These are phyloP conservation scores for Tauraco hartlaubi DNA, from an alignment of 2,797 vertebrate genomes.

Conservation along the genomic window DNA sequence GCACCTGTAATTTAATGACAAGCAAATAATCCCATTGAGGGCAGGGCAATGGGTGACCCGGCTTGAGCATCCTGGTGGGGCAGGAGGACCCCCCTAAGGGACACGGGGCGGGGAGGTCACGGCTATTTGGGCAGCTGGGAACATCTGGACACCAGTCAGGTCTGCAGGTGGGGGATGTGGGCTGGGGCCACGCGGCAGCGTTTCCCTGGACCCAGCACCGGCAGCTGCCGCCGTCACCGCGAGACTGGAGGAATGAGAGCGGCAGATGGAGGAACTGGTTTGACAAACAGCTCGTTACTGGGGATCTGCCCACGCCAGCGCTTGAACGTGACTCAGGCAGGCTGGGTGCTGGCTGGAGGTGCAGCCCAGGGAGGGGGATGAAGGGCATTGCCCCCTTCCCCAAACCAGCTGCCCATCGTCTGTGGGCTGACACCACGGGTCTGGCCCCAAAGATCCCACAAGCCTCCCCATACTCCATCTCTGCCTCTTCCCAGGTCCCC, in stretches of 20 bases:
- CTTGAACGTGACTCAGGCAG: background rate
- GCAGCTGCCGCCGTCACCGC: background rate
- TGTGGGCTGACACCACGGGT: accelerated
- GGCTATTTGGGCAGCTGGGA: background rate
- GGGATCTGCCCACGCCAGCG: background rate
- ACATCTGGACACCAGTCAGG: accelerated
- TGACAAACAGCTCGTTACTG: background rate
- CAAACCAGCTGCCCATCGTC: accelerated
- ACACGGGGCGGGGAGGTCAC: accelerated
- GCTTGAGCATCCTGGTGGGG: background rate
- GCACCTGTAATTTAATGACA: background rate
- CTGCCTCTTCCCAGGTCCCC: background rate
- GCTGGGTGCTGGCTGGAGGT: background rate
- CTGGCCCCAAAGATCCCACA: background rate
- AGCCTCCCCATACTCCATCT: accelerated
- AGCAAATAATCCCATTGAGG: accelerated
- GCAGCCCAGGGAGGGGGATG: background rate
- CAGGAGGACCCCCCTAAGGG: background rate
- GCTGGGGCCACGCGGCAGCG: background rate
- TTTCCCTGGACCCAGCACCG: accelerated
- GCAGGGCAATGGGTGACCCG: background rate
- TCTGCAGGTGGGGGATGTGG: background rate
- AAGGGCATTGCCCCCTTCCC: background rate
- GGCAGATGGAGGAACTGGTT: slow-evolving; percentile 29
- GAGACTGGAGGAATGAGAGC: background rate